These are phyloP conservation scores for Callocephalon fimbriatum DNA, from an alignment of 2,113 vertebrate species.

Conservation along the genomic window DNA sequence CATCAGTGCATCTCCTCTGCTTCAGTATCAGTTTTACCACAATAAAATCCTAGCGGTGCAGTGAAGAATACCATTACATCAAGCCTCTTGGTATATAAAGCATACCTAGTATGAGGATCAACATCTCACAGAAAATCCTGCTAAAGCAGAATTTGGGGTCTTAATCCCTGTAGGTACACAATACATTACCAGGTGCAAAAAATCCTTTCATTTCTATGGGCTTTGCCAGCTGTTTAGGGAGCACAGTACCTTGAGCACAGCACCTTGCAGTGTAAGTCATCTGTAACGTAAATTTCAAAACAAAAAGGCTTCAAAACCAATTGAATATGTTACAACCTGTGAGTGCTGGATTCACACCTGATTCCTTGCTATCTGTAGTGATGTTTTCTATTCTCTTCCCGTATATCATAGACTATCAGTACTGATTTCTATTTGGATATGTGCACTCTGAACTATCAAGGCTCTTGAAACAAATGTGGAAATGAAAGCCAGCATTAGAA, in stretches of 20 bases:
- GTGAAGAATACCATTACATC: background rate
- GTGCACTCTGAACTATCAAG: background rate
- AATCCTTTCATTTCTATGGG: background rate
- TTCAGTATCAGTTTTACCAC: background rate
- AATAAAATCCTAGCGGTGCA: background rate
- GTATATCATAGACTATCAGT: background rate
- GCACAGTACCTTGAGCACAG: background rate
- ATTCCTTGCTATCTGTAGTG: background rate
- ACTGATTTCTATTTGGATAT: background rate
- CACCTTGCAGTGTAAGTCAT: background rate
- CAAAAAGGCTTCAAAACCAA: background rate
- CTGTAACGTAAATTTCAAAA: background rate
- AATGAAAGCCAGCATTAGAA: slow-evolving; percentile 15
- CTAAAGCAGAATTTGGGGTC: background rate
- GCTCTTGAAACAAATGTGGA: background rate
- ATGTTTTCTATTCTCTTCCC: background rate
- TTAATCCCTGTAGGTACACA: background rate
- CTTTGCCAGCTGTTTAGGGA: background rate
- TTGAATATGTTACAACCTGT: background rate
- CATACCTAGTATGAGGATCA: background rate
- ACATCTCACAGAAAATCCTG: background rate
- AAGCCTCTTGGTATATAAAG: background rate
- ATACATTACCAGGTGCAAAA: background rate
- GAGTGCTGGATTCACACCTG: background rate
- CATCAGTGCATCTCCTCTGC: background rate